Evolutionary conservation across 2,888 invertebrate genomes (phyloP), one percentile per base, ranked within the genome.

Genomic region (Agrypnus murinus): DNA sequence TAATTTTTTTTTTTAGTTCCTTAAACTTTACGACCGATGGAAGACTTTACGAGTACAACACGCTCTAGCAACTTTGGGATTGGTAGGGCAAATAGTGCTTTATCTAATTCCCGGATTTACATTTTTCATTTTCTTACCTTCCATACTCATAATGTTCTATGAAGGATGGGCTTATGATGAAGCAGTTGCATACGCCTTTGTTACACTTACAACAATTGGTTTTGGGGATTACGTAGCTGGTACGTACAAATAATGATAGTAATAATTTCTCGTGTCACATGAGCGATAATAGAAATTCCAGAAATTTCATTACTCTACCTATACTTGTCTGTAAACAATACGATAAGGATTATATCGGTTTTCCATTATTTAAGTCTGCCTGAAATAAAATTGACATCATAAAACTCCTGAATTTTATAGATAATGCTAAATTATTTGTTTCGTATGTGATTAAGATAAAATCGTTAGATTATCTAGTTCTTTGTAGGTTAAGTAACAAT

Each of bases 151-250:
- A 81, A 91, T 93, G 14, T 89, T 93, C 62, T 94, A 95, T 79
- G 97, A 97, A 86, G 91, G 90, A 0, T 97, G 97, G 97, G 89
- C 90, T 7, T 97, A 93, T 82, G 90, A 94, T 7, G 92, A 95
- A 45, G 90, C 95, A 0, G 89, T 96, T 45, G 97, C 96, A 83
- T 97, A 94, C 81, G 92, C 95, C 15, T 96, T 95, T 82, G 94
- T 95, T 10, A 95, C 95, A 0, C 88, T 95, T 9, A 93, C 95
- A 1, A 95, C 95, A 2, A 96, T 97, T 75, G 96, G 96, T 40
- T 97, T 96, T 84, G 97, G 97, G n/a, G 97, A 97, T 84, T 91
- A 91, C 81, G 96, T 97, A 32, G 95, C 96, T 84, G 94, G 95
- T 94, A 86, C 80, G 77, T 36, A 36, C 7, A 10, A n/a, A 12